Conservation (phyloP, 2,888 invertebrate genomes). For the Stramonita haemastoma region DNA sequence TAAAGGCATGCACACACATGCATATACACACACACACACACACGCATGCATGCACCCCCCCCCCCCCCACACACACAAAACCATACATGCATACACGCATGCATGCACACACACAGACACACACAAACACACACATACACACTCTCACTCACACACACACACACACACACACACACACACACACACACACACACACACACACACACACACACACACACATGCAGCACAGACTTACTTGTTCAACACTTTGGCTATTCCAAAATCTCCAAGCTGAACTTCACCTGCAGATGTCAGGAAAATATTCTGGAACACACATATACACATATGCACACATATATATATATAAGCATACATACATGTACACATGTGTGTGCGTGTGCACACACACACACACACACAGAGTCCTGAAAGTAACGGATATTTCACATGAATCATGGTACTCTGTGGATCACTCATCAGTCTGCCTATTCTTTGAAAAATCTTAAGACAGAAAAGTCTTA, state of each 20-base stretch:
- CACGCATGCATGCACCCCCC: neutral
- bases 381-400: neutral
- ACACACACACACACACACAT: slow-evolving; percentile 18
- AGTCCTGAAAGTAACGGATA: neutral
- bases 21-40: neutral
- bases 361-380: neutral
- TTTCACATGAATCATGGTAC: neutral
- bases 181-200: neutral
- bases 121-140: neutral
- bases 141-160: neutral
- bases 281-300: slow-evolving; percentile 78
- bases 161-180: neutral
- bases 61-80: neutral
- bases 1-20: neutral
- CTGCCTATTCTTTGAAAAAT: too few relatives aligned
- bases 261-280: slow-evolving; percentile 79
- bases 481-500: too few relatives aligned
- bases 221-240: slow-evolving; percentile 65
- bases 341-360: neutral
- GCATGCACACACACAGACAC: neutral
- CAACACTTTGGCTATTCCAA: slow-evolving; percentile 79
- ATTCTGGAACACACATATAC: slow-evolving; percentile 23
- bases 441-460: too few relatives aligned
- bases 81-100: neutral
- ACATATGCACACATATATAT: neutral